A percentile compares a stretch with the other conserved stretches of the same genome.
Evolutionary conservation across 2,888 invertebrate species (phyloP).

Genomic region (Stenotaenia linearis): DNA sequence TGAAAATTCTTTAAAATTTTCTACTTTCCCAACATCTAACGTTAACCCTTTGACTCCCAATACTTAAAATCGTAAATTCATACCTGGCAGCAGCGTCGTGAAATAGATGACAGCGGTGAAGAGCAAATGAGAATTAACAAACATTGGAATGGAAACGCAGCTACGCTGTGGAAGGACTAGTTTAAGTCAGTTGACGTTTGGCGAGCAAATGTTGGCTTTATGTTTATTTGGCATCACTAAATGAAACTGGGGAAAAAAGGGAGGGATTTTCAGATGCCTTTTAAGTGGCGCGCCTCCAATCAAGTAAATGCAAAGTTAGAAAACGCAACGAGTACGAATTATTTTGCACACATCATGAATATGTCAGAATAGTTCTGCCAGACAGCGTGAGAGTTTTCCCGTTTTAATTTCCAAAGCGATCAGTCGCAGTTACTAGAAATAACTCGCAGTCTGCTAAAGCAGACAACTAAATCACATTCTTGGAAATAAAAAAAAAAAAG

Average conservation of each 20-base stretch:
- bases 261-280: constrained; percentile 5
- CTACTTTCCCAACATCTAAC: too few species aligned
- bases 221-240: neutral
- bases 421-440: constrained; percentile 15
- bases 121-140: neutral
- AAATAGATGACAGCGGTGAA: neutral
- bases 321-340: neutral
- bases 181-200: neutral
- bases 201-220: constrained; percentile 9
- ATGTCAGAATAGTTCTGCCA: neutral
- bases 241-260: neutral
- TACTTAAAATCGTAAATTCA: neutral
- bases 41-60: too few species aligned
- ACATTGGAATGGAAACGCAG: neutral
- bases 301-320: neutral
- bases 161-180: neutral
- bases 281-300: neutral
- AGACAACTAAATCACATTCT: constrained; percentile 15
- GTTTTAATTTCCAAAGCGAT: neutral
- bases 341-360: neutral
- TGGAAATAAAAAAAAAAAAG: neutral
- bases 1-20: too few species aligned
- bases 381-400: neutral
- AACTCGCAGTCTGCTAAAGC: constrained; percentile 9
- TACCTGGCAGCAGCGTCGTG: neutral